Conservation (phyloP, 2,888 invertebrate species). For the Ectemnius cavifrons region DNA sequence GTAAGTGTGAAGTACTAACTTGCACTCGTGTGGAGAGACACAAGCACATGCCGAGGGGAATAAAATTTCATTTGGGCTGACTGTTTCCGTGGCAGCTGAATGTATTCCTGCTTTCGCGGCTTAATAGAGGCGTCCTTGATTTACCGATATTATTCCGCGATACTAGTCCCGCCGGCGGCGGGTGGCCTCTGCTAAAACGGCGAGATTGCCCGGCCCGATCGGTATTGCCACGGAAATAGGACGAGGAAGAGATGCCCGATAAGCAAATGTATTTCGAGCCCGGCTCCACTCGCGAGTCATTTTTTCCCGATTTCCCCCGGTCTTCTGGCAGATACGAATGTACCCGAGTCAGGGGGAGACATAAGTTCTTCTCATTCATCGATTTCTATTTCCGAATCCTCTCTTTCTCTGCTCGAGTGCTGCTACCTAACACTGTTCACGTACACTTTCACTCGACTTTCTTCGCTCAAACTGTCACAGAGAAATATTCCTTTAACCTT, state of each 20-base stretch:
- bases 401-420: too few species aligned
- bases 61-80: too few species aligned
- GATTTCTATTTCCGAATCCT: constrained; percentile 36
- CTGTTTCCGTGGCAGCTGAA: constrained; percentile 28
- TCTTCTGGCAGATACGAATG: too few species aligned
- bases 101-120: constrained; percentile 38
- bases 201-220: constrained; percentile 59
- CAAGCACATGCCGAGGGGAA: too few species aligned
- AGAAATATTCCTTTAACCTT: too few species aligned
- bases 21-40: too few species aligned
- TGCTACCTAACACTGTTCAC: too few species aligned
- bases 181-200: constrained; percentile 52
- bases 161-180: constrained; percentile 55
- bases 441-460: too few species aligned
- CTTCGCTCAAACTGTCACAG: too few species aligned
- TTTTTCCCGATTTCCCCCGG: constrained; percentile 24
- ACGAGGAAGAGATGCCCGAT: constrained; percentile 68
- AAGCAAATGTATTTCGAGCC: constrained; percentile 69
- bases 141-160: constrained; percentile 69
- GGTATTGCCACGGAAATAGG: constrained; percentile 62
- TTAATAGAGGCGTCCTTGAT: constrained; percentile 65
- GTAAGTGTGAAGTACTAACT: too few species aligned
- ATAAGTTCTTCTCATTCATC: constrained; percentile 50
- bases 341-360: constrained; percentile 27
- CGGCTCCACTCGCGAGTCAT: constrained; percentile 30